These are phyloP conservation scores for Chionis minor DNA, from an alignment of 2,113 vertebrate species.

Conservation along the genomic window DNA sequence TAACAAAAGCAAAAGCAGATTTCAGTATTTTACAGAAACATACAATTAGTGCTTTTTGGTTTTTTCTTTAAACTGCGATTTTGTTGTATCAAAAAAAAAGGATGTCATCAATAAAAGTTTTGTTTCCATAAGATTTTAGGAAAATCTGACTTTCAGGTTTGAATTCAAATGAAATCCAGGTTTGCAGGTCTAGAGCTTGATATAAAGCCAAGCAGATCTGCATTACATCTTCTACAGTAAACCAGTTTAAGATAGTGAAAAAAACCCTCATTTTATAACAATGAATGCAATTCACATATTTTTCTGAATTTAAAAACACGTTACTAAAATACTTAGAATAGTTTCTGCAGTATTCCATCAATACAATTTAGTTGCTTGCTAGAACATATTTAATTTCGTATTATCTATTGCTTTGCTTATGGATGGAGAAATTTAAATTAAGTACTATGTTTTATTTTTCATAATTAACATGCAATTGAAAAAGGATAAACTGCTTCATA, in stretches of 20 bases:
- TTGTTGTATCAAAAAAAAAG: fast-evolving
- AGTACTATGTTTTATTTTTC: not conserved
- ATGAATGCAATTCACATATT: not conserved
- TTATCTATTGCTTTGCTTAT: not conserved
- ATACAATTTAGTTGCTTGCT: not conserved
- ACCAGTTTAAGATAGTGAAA: not conserved
- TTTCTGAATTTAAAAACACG: not conserved
- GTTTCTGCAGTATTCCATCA: not conserved
- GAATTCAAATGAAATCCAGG: not conserved
- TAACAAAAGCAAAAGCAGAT: not conserved
- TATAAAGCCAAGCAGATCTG: not conserved
- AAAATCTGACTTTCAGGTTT: not conserved
- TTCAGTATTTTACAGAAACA: not conserved
- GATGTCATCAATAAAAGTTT: not conserved
- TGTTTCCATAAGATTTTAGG: not conserved
- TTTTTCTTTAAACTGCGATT: not conserved
- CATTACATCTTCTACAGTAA: not conserved
- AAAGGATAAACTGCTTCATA: conserved; percentile 21
- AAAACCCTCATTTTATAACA: not conserved
- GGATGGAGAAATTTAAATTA: conserved; percentile 1
- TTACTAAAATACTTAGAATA: not conserved
- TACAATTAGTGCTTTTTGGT: fast-evolving
- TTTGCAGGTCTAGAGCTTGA: not conserved
- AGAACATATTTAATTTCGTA: not conserved
- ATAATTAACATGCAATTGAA: not conserved